A percentile compares a stretch with the other conserved stretches of the same genome.
phyloP scores from a whole-genome alignment of 2,888 invertebrate species.

The Lycia hirtaria region DNA sequence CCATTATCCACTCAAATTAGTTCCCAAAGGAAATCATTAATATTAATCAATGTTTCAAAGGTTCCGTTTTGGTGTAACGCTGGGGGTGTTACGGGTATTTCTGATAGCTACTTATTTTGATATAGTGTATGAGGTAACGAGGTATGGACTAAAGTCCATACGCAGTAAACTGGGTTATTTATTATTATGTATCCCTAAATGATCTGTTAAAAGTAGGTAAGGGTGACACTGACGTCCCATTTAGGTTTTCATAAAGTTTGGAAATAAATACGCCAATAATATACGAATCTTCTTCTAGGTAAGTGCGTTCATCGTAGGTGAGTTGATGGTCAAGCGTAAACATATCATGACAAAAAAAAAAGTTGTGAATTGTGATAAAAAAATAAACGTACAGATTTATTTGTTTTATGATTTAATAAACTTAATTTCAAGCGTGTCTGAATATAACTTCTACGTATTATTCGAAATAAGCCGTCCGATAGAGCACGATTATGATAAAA shows the following conservation, averaged over 20 bases:
- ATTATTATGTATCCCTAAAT: background rate
- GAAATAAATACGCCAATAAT: too few species aligned
- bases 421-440: background rate
- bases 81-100: slow-evolving; percentile 16
- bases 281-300: too few species aligned
- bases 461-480: background rate
- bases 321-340: too few species aligned
- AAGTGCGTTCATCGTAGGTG: too few species aligned
- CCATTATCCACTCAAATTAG: slow-evolving; percentile 83
- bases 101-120: slow-evolving; percentile 2
- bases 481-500: background rate
- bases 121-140: slow-evolving; percentile 1
- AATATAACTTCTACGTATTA: background rate
- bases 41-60: slow-evolving; percentile 80
- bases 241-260: too few species aligned
- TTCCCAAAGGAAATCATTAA: slow-evolving; percentile 77
- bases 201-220: background rate
- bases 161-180: background rate
- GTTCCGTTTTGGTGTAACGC: slow-evolving; percentile 40
- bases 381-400: too few species aligned
- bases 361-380: too few species aligned
- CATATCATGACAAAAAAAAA: too few species aligned
- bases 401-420: too few species aligned
- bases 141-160: too few species aligned
- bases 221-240: too few species aligned